These are phyloP conservation scores for Aphidoletes aphidimyza DNA, from an alignment of 2,888 invertebrate species.

Conservation along the genomic window DNA sequence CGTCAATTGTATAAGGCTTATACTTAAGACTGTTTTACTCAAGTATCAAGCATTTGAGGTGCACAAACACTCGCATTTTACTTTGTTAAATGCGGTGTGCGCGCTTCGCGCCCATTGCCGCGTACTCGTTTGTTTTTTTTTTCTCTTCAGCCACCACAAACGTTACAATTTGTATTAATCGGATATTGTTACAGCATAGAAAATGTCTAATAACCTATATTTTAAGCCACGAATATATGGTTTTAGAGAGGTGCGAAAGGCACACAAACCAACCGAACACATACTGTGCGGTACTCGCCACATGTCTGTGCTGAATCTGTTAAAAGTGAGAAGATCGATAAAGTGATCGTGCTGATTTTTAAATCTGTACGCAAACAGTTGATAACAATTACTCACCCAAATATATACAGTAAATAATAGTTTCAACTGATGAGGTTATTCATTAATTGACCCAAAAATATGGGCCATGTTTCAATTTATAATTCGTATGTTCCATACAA, in stretches of 20 bases:
- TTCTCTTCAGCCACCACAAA: not conserved
- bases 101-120: not conserved
- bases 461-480: not conserved
- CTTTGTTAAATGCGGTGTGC: not conserved
- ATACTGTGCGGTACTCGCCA: slow-evolving; percentile 23
- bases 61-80: slow-evolving; percentile 2
- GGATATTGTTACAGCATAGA: slow-evolving; percentile 20
- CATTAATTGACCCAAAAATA: slow-evolving; percentile 3
- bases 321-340: slow-evolving; percentile 35
- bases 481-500: not conserved
- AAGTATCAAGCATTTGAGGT: slow-evolving; percentile 14
- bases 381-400: slow-evolving; percentile 20
- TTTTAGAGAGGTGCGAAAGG: not conserved
- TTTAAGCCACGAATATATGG: not conserved
- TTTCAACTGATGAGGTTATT: not conserved
- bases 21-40: slow-evolving; percentile 38
- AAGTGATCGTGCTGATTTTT: not conserved
- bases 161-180: not conserved
- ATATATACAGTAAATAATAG: not conserved
- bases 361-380: not conserved
- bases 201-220: slow-evolving; percentile 51
- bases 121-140: not conserved
- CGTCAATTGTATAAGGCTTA: slow-evolving; percentile 42
- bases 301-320: not conserved
- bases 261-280: slow-evolving; percentile 19